These are phyloP conservation scores for Tyria jacobaeae DNA, from an alignment of 2,888 invertebrate species.

Conservation along the genomic window DNA sequence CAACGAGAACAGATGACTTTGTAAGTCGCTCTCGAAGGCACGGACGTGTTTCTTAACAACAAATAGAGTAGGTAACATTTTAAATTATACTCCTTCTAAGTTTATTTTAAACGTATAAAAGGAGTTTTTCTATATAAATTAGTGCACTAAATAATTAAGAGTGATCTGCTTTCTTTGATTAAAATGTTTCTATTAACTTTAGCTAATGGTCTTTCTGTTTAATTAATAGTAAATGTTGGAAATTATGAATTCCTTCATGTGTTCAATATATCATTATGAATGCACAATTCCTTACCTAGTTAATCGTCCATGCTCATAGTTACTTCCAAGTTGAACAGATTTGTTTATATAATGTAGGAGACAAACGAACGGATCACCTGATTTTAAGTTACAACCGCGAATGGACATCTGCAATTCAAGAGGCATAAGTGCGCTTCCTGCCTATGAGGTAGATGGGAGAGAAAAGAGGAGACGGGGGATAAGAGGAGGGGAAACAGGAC, in stretches of 20 bases:
- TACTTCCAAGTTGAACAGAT: background rate
- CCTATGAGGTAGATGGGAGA: too few species aligned
- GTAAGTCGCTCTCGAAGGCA: conserved; percentile 1
- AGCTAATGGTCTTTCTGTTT: background rate
- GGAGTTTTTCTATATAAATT: background rate
- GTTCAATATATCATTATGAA: too few species aligned
- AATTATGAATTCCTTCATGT: too few species aligned
- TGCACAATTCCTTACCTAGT: too few species aligned
- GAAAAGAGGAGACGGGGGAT: too few species aligned
- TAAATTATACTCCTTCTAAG: background rate
- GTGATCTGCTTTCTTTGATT: background rate
- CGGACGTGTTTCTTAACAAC: background rate
- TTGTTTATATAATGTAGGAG: too few species aligned
- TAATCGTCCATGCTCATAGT: background rate
- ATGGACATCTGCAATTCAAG: too few species aligned
- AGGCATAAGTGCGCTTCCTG: too few species aligned
- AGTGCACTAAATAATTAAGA: background rate
- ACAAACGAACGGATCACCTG: too few species aligned
- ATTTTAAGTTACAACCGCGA: too few species aligned
- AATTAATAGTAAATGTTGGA: background rate
- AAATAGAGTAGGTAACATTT: background rate
- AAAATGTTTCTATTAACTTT: background rate
- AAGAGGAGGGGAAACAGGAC: too few species aligned
- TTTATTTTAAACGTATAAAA: background rate
- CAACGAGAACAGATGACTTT: background rate